Conservation (phyloP, 1,140 invertebrate species). For the Temnothorax nylanderi region DNA sequence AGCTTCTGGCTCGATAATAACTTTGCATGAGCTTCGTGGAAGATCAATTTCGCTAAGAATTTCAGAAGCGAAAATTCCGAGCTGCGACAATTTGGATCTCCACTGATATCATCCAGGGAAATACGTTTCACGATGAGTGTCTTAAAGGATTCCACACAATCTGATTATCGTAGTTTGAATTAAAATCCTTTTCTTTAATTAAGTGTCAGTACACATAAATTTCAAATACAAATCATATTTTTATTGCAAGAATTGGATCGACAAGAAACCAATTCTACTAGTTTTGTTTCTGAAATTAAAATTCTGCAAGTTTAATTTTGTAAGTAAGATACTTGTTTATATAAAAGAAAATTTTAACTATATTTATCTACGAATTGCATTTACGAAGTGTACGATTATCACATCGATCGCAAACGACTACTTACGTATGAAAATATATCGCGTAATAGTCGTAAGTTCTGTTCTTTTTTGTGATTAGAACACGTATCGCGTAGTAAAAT, state of each 20-base stretch:
- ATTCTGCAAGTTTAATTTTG: background rate
- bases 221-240: background rate
- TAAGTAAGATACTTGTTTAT: background rate
- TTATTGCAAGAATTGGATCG: background rate
- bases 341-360: background rate
- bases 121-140: background rate
- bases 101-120: background rate
- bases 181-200: background rate
- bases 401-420: background rate
- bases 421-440: background rate
- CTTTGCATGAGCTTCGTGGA: background rate
- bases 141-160: background rate
- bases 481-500: background rate
- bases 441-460: background rate
- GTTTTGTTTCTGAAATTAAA: background rate
- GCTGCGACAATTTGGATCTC: background rate
- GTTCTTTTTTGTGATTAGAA: background rate
- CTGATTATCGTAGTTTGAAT: background rate
- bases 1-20: background rate
- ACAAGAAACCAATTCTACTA: background rate
- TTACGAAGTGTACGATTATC: background rate
- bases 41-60: conserved; percentile 1
- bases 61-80: background rate
- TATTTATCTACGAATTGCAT: background rate
- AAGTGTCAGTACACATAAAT: background rate